A percentile compares a stretch with the other conserved stretches of the same genome.
These are phyloP conservation scores for Hyperoplus immaculatus DNA, from an alignment of 2,797 vertebrate genomes.

Conservation along the genomic window DNA sequence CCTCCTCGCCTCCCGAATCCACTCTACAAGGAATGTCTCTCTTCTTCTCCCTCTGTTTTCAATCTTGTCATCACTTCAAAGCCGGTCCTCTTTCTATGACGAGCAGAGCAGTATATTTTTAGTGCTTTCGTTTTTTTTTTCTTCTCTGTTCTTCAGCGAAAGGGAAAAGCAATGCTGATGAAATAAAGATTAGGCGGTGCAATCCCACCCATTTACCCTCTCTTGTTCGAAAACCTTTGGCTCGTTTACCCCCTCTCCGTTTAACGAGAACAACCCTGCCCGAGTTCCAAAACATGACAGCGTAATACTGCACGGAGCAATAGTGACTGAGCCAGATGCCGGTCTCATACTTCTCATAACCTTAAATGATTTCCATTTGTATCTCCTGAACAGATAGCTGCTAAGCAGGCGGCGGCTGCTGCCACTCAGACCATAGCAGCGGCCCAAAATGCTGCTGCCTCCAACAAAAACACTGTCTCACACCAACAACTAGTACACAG, in stretches of 20 bases:
- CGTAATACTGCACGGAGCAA: slow-evolving; percentile 18
- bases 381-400: slow-evolving; percentile 89
- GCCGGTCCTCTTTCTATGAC: slow-evolving; percentile 30
- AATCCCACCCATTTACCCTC: slow-evolving; percentile 12
- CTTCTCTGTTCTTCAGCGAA: slow-evolving; percentile 7
- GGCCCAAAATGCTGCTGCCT: slow-evolving; percentile 96
- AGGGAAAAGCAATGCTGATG: slow-evolving; percentile 13
- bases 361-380: slow-evolving; percentile 54
- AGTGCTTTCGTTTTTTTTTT: slow-evolving; percentile 23
- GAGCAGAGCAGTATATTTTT: slow-evolving; percentile 48
- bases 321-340: slow-evolving; percentile 22
- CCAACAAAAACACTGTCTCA: slow-evolving; percentile 96
- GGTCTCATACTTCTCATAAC: slow-evolving; percentile 34
- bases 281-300: slow-evolving; percentile 24
- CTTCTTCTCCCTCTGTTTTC: slow-evolving; percentile 36
- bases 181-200: slow-evolving; percentile 21
- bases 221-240: slow-evolving; percentile 28
- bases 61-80: slow-evolving; percentile 62
- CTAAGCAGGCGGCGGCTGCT: slow-evolving; percentile 97
- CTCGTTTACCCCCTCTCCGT: slow-evolving; percentile 35
- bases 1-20: slow-evolving; percentile 37
- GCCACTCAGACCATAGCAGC: slow-evolving; percentile 98
- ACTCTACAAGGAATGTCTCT: slow-evolving; percentile 52
- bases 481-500: slow-evolving; percentile 98
- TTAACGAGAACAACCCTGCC: slow-evolving; percentile 33